Base-by-base conservation (phyloP, 2,113 vertebrate species). In the Candoia aspera region DNA sequence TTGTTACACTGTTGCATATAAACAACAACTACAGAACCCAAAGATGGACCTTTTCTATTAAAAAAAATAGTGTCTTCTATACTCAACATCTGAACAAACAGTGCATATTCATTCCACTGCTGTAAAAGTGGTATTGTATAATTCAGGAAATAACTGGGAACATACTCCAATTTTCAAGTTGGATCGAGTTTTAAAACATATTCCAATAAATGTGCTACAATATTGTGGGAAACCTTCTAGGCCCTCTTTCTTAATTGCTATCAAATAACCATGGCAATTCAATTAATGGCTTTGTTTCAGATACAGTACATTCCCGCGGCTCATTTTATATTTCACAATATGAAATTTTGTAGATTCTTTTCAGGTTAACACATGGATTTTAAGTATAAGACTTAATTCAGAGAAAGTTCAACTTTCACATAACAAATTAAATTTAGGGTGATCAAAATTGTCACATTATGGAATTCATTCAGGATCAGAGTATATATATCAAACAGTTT, bases 241-340 rank as follows among this genome's bases (percentile, higher is more conserved):
- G 59, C 84, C 19, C 46, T 86, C 54, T 83, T 19, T 46, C 64
- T 92, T 88, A 79, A 83, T 83, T 91, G n/a, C 37, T 55, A 83
- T 88, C 64, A 57, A 88, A 83, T 91, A 49, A 83, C 90, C 55
- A 83, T 49, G 64, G 86, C 91, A 59, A 92, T 88, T 92, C 37
- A 79, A 58, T 92, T 88, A 83, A 83, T 59, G 10, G 49, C 68
- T 84, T 11, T 57, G 59, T 83, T 88, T 88, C 15, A 88, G 73
- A 60, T 83, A 55, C 29, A 88, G 60, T 60, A 21, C 54, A 92
- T 49, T 88, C 10, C 86, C 84, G 54, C 33, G 64, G 68, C 11
- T 33, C 84, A 91, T 55, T 91, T 86, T 53, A 54, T 68, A 86
- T 57, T 91, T 87, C 24, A n/a, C 9, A 42, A 86, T 68, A 87